Evolutionary conservation across 2,113 vertebrate genomes (phyloP).

Genomic region (Trichomycterus rosablanca): DNA sequence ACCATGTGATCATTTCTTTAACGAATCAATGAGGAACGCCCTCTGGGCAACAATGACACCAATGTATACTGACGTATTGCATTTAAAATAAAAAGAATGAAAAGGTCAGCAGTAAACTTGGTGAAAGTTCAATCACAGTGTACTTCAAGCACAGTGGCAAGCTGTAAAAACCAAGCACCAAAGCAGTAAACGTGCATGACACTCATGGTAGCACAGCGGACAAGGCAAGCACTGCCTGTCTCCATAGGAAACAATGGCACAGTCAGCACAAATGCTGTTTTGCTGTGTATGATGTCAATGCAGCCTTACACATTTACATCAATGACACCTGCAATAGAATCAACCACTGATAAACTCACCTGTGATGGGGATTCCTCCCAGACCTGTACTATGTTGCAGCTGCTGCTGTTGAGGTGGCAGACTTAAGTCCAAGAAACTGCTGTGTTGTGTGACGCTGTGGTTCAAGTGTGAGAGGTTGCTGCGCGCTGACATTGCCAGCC

Average conservation of each 20-base stretch:
- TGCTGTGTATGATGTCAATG: not conserved
- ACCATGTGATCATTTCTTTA: no score
- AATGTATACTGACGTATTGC: no score
- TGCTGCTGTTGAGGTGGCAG: slow-evolving; percentile 80
- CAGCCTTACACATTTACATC: not conserved
- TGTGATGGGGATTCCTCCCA: slow-evolving; percentile 86
- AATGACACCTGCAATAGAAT: not conserved
- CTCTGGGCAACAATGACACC: no score
- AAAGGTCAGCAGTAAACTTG: no score
- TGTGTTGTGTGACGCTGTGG: slow-evolving; percentile 72
- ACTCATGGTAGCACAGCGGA: no score
- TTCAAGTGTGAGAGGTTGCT: slow-evolving; percentile 77
- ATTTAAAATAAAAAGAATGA: no score
- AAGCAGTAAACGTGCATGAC: no score
- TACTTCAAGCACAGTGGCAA: no score
- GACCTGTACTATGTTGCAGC: slow-evolving; percentile 83
- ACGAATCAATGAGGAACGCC: no score
- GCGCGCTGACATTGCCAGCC: slow-evolving; percentile 78
- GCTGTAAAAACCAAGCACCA: no score
- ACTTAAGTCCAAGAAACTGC: slow-evolving; percentile 89
- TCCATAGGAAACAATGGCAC: not conserved
- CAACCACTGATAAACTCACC: slow-evolving; percentile 69
- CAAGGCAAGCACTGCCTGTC: no score
- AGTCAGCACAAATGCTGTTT: not conserved
- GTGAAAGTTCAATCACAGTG: no score